phyloP scores from a whole-genome alignment of 1,140 invertebrate genomes.

The Nautilus pompilius region DNA sequence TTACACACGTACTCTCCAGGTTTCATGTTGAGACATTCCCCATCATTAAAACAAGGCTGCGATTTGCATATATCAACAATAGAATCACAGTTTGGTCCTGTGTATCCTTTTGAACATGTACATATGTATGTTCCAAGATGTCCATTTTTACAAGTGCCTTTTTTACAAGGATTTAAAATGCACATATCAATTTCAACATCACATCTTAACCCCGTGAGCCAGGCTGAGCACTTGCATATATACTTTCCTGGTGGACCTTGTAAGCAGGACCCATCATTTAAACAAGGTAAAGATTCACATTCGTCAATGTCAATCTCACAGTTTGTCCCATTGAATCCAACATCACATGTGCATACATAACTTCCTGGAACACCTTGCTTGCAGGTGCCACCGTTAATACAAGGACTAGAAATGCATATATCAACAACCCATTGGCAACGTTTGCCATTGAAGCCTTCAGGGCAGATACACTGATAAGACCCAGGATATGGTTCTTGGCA shows the following conservation, averaged over 20 bases:
- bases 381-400: conserved; percentile 33
- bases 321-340: conserved; percentile 59
- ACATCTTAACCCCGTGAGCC: conserved; percentile 9
- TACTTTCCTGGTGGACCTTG: conserved; percentile 4
- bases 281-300: conserved; percentile 27
- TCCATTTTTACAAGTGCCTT: conserved; percentile 24
- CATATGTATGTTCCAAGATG: conserved; percentile 24
- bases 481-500: conserved; percentile 17
- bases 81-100: not conserved
- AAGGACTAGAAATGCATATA: conserved; percentile 25
- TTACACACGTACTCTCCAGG: conserved; percentile 43
- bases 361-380: conserved; percentile 51
- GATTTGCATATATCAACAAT: not conserved
- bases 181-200: conserved; percentile 10
- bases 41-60: not conserved
- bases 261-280: conserved; percentile 18
- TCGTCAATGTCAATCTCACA: conserved; percentile 19
- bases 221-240: conserved; percentile 14
- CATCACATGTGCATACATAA: conserved; percentile 73
- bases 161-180: conserved; percentile 11
- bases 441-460: conserved; percentile 15
- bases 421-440: conserved; percentile 26
- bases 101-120: conserved; percentile 10
- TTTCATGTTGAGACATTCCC: conserved; percentile 11
- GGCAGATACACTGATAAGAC: conserved; percentile 25